phyloP scores from a whole-genome alignment of 2,113 vertebrate genomes.

The Prochilodus magdalenae region DNA sequence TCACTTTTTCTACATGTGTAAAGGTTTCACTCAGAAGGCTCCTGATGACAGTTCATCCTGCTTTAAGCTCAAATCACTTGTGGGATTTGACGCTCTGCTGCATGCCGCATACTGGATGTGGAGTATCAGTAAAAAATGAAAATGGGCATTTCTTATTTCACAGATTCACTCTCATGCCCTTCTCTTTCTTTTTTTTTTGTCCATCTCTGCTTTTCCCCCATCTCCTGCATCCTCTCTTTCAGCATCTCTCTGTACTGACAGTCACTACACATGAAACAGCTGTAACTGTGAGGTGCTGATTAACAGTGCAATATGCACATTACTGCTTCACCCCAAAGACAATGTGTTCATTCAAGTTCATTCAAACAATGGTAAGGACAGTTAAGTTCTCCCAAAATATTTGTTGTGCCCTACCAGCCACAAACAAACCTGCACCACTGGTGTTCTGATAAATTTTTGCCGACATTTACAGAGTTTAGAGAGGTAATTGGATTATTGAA shows the following conservation, averaged over 20 bases:
- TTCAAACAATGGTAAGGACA: no score
- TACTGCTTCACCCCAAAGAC: no score
- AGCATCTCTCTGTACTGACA: background rate
- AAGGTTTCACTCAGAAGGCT: slow-evolving; percentile 11
- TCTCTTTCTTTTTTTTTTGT: background rate
- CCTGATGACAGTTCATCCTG: background rate
- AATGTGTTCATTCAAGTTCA: no score
- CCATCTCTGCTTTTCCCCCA: background rate
- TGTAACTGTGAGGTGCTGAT: no score
- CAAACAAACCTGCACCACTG: no score
- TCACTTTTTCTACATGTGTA: background rate
- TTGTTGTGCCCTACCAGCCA: no score
- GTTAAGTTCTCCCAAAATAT: no score
- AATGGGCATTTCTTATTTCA: slow-evolving; percentile 35
- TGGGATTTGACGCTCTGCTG: background rate
- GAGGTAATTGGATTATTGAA: no score
- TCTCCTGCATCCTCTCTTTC: background rate
- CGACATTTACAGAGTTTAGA: no score
- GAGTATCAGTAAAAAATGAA: slow-evolving; percentile 5
- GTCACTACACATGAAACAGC: no score
- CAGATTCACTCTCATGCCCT: background rate
- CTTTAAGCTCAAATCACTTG: slow-evolving; percentile 6
- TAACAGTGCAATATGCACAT: no score
- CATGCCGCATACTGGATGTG: background rate
- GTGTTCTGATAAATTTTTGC: no score